These are phyloP conservation scores for Euphonia xanthogaster DNA, from an alignment of 2,797 vertebrate species.

Conservation along the genomic window DNA sequence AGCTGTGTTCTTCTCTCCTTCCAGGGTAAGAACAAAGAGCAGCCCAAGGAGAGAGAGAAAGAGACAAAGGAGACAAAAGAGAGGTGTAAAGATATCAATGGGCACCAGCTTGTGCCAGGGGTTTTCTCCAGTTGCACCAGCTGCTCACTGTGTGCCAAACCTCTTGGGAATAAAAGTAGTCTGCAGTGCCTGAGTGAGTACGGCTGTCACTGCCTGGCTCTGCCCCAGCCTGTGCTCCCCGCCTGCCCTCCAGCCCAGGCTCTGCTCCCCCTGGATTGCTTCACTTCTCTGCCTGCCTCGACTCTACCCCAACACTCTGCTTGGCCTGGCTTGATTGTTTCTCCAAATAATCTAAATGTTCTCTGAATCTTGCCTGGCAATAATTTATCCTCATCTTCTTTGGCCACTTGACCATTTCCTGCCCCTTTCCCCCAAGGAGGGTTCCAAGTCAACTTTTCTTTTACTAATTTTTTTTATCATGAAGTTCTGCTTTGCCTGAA, in stretches of 20 bases:
- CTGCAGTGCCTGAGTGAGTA: constrained; percentile 94
- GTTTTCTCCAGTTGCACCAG: constrained; percentile 83
- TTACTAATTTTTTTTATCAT: not conserved
- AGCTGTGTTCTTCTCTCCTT: constrained; percentile 10
- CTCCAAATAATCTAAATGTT: not conserved
- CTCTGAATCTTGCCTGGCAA: not conserved
- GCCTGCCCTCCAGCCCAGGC: not conserved
- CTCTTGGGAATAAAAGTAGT: constrained; percentile 85
- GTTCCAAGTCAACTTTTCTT: not conserved
- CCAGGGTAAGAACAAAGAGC: constrained; percentile 90
- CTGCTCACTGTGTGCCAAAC: constrained; percentile 90
- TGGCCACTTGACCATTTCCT: not conserved
- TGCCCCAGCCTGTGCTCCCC: not conserved
- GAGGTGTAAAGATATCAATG: constrained; percentile 68
- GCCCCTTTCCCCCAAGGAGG: not conserved
- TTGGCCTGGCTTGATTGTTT: not conserved
- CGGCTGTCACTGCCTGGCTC: not conserved
- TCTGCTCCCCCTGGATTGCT: not conserved
- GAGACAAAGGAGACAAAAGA: constrained; percentile 71
- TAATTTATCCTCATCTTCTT: not conserved
- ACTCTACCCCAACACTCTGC: not conserved
- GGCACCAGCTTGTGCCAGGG: constrained; percentile 83
- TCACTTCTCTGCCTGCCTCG: not conserved
- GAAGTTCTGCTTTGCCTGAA: not conserved
- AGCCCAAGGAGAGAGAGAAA: constrained; percentile 75